Conservation (phyloP, 2,797 vertebrate species). For the Taenioides sp. region DNA sequence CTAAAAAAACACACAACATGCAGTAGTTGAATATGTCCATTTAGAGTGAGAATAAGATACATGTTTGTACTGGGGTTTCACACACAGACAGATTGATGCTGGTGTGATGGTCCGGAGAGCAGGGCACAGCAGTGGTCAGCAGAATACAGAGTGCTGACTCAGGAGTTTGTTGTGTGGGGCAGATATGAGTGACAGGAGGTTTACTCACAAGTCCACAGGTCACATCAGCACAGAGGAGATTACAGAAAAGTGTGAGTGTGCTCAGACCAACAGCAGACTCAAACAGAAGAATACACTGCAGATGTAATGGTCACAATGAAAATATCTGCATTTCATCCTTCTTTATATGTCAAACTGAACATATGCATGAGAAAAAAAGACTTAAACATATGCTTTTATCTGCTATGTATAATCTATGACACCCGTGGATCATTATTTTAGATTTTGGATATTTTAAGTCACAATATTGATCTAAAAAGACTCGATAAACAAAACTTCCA, state of each 20-base stretch:
- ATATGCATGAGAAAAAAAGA: too few species aligned
- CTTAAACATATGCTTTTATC: too few species aligned
- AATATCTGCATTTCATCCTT: too few species aligned
- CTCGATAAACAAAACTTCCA: too few species aligned
- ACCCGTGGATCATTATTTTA: too few species aligned
- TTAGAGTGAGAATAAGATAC: neutral
- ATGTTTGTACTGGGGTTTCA: neutral
- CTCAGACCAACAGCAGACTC: neutral
- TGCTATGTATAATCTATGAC: too few species aligned
- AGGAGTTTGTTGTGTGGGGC: constrained; percentile 61
- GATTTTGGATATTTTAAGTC: too few species aligned
- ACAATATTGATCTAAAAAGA: too few species aligned
- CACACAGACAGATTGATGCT: constrained; percentile 34
- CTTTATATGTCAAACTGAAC: too few species aligned
- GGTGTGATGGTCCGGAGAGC: constrained; percentile 48
- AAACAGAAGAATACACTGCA: neutral
- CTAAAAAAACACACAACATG: neutral
- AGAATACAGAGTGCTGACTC: constrained; percentile 70
- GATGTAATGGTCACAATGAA: neutral
- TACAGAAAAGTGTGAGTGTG: constrained; percentile 36
- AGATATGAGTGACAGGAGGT: constrained; percentile 72
- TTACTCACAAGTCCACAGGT: constrained; percentile 55
- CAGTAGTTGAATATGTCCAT: neutral
- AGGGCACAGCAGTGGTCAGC: constrained; percentile 64
- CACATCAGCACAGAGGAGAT: constrained; percentile 48